Base-by-base conservation (phyloP, 2,888 invertebrate species). In the Ophion obscuratus region DNA sequence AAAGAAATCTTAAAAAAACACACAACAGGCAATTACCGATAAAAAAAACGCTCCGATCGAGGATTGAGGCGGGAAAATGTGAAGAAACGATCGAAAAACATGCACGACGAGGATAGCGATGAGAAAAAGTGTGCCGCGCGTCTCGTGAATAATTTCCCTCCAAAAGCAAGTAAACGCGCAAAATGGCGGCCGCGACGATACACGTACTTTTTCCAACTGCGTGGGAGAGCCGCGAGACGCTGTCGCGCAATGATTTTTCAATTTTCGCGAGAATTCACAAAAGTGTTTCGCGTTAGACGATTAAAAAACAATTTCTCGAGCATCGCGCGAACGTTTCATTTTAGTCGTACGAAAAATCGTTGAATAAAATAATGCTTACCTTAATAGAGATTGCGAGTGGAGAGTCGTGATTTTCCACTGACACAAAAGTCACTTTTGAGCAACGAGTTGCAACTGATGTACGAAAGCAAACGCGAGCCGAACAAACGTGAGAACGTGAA, bases 161-260 rank as follows among this genome's bases (percentile, higher is more conserved):
- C 93, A 93, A 93, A 92, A 91, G 88, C 85, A 80, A 80, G 85
- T 90, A 92, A 92, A 90, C 91, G 85, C 87, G 80, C 87, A 94
- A 94, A 93, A 94, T 93, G 94, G 94, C 92, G 91, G 90, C 82
- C 61, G 77, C 74, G 71, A 85, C 87, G 68, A 84, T 87, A 89
- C 86, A 88, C 88, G 84, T 81, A 85, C 90, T 88, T 89, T 89
- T 53, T 40, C 20, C 53, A 7, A 89, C 83, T 90, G 88, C 88
- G 90, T 88, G 89, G 85, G 88, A 89, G 88, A 89, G 89, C 87
- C 87, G 88, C 88, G 83, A 84, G 47, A 47, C 47, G 47, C 47
- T 47, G 47, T 47, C 11, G 73, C 81, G 67, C 31, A 70, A 68
- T 79, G 78, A 84, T 88, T 81, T 47, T 84, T 74, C 47, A 74